Base-by-base conservation (phyloP, 2,113 vertebrate species). In the Sigmodon hispidus region DNA sequence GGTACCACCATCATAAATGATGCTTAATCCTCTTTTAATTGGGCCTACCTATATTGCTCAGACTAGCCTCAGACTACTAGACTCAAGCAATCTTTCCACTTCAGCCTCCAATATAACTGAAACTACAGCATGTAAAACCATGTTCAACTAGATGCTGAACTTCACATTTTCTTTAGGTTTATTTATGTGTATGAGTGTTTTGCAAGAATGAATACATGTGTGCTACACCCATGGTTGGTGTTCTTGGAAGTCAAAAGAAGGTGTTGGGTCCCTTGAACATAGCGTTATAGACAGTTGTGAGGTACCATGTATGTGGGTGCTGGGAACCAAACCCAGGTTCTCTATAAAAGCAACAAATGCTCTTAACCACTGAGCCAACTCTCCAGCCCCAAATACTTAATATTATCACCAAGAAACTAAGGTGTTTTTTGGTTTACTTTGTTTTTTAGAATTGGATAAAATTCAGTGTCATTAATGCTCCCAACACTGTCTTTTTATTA, bases 391-490 rank as follows among this genome's bases (percentile, higher is more conserved):
- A 29, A 45, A 26, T 29, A 24, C 24, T 48, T 75, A 75, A n/a
- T n/a, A n/a, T n/a, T n/a, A n/a, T 61, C 69, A 50, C 45, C 75
- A 94, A 90, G 85, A 92, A 92, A 87, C 22, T 11, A 26, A 15
- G 7, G 7, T 16, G 8, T 15, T 73, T 73, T 76, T 92, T 72
- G 65, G 21, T 69, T 81, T 81, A n/a, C 21, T 61, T 83, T 45
- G 13, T 34, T 65, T 48, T 84, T 34, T 70, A 88, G 6, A 93
- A 7, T 40, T 65, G 45, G 81, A 43, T 72, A 92, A 89, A 75
- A 90, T 40, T 95, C 72, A 84, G 2, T 65, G 83, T 94, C 83
- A 65, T 55, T 45, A 89, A 80, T 67, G 72, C 34, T 95, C 87
- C 59, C 17, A 69, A 79, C 16, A 77, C 0, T 31, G 45, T 36